These are phyloP conservation scores for Myiozetetes cayanensis DNA, from an alignment of 2,113 vertebrate genomes.

Conservation along the genomic window DNA sequence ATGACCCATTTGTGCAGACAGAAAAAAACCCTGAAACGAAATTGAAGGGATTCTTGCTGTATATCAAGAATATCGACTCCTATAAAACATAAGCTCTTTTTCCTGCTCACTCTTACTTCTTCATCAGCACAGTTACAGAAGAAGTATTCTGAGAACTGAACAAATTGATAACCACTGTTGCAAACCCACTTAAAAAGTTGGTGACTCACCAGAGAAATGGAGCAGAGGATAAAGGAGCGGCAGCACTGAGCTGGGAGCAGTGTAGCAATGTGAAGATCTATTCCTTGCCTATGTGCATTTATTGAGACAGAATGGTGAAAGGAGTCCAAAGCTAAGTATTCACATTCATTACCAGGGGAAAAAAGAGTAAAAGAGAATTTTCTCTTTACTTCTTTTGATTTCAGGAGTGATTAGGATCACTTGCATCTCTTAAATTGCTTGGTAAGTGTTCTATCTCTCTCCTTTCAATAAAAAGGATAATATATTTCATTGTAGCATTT, in stretches of 20 bases:
- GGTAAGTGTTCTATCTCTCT: conserved; percentile 9
- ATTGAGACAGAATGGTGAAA: background rate
- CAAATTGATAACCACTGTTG: background rate
- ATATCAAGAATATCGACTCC: background rate
- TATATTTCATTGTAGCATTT: conserved; percentile 14
- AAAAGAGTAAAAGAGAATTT: background rate
- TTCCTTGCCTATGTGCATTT: conserved; percentile 5
- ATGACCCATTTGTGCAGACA: background rate
- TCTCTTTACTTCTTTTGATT: conserved; percentile 41
- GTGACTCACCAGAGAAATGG: background rate
- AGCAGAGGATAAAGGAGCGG: background rate
- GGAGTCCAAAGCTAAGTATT: conserved; percentile 1
- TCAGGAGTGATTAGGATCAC: conserved; percentile 42
- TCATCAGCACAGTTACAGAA: background rate
- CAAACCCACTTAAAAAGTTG: background rate
- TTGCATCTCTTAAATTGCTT: conserved; percentile 24
- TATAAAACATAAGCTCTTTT: background rate
- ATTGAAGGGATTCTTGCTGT: background rate
- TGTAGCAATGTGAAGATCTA: background rate
- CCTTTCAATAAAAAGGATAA: conserved; percentile 23
- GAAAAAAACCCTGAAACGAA: background rate
- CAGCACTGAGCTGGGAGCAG: background rate
- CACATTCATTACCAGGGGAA: conserved; percentile 9
- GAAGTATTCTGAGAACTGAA: background rate
- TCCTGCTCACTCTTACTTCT: background rate